Percentiles rank a stretch among this genome's conserved stretches.
Evolutionary conservation across 2,113 vertebrate genomes (phyloP).

Genomic region (Mobula hypostoma): DNA sequence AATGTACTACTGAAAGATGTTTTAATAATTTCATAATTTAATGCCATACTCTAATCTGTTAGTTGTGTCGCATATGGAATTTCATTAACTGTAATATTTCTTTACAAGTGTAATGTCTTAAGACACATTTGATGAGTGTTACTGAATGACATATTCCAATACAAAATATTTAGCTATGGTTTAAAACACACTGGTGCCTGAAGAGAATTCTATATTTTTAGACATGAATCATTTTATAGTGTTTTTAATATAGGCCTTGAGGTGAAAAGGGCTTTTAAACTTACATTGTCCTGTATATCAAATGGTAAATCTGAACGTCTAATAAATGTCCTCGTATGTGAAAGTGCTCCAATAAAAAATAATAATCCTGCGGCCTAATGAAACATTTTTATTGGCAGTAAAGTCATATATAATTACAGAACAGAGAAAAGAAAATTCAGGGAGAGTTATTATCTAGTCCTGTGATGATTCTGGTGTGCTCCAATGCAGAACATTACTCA

Average conservation of each 20-base stretch:
- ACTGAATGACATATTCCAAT: not conserved
- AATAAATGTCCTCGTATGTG: conserved; percentile 8
- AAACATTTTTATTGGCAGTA: not conserved
- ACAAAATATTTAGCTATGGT: not conserved
- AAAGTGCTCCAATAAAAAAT: not conserved
- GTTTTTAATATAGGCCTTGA: not conserved
- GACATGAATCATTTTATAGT: not conserved
- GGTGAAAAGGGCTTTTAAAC: conserved; percentile 3
- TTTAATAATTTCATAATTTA: not conserved
- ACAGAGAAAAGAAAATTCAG: conserved; percentile 15
- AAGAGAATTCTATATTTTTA: not conserved
- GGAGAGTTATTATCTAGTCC: not conserved
- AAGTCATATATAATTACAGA: not conserved
- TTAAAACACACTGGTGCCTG: not conserved
- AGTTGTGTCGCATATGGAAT: not conserved
- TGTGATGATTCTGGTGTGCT: not conserved
- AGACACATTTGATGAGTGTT: not conserved
- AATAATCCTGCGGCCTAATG: conserved; percentile 20
- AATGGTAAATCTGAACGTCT: not conserved
- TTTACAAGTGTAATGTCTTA: not conserved
- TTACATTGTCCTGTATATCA: not conserved
- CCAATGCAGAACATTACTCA: not conserved
- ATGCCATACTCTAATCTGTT: not conserved
- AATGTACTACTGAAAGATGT: not conserved
- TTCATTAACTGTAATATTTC: not conserved